Percentiles rank a stretch among this genome's conserved stretches.
Conservation (phyloP, 2,888 invertebrate genomes). For the Scaptomyza reducta region DNA sequence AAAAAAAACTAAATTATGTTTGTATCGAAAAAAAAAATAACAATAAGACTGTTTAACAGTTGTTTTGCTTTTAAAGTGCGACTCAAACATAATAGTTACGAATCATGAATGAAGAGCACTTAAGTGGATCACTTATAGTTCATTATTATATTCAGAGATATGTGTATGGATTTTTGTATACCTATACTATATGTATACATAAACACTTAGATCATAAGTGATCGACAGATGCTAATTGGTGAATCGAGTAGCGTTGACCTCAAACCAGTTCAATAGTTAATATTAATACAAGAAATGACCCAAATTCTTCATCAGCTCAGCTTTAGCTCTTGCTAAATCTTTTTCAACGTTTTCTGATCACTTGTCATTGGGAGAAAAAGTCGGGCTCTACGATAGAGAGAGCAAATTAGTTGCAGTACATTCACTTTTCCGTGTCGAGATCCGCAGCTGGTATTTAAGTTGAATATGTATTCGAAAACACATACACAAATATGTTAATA, state of each 20-base stretch:
- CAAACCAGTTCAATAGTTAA: slow-evolving; percentile 12
- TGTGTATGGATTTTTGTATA: not conserved
- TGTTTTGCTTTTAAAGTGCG: slow-evolving; percentile 5
- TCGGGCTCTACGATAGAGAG: not conserved
- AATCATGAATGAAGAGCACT: slow-evolving; percentile 23
- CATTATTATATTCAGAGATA: slow-evolving; percentile 16
- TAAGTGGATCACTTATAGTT: slow-evolving; percentile 23
- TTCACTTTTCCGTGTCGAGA: not conserved
- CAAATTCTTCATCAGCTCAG: slow-evolving; percentile 12
- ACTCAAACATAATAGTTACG: not conserved
- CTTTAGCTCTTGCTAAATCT: not conserved
- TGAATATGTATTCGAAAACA: not conserved
- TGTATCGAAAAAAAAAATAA: not conserved
- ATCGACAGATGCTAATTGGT: slow-evolving; percentile 40
- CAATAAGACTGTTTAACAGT: not conserved
- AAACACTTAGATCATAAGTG: slow-evolving; percentile 25
- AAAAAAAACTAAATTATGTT: too few species aligned
- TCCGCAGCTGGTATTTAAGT: not conserved
- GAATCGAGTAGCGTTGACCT: slow-evolving; percentile 32
- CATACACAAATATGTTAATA: not conserved
- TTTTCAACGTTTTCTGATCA: slow-evolving; percentile 12
- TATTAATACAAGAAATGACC: slow-evolving; percentile 11
- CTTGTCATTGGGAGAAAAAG: slow-evolving; percentile 17
- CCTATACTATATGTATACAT: not conserved
- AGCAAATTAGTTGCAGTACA: not conserved